Evolutionary conservation across 2,113 vertebrate species (phyloP).

Genomic region (Ammodytes marinus): DNA sequence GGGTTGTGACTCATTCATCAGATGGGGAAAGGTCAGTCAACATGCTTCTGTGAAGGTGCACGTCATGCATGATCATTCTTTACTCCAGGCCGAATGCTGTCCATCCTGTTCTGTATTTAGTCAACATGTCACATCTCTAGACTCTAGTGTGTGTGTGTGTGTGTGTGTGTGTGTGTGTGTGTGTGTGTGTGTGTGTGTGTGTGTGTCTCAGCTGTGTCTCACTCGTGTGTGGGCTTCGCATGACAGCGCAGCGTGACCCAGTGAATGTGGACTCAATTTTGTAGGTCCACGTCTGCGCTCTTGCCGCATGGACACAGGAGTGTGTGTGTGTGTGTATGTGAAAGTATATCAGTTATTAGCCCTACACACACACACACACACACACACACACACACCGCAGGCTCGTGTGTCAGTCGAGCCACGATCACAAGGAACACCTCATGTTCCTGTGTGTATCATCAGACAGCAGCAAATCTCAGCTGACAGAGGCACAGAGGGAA

Average conservation of each 20-base stretch:
- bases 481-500: slow-evolving; percentile 54
- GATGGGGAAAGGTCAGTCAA: slow-evolving; percentile 61
- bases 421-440: slow-evolving; percentile 48
- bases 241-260: slow-evolving; percentile 39
- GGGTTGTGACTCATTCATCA: slow-evolving; percentile 68
- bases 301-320: not conserved
- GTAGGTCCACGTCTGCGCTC: slow-evolving; percentile 23
- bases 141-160: slow-evolving; percentile 33
- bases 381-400: slow-evolving; percentile 12
- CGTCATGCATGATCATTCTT: slow-evolving; percentile 68
- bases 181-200: slow-evolving; percentile 41
- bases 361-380: slow-evolving; percentile 14
- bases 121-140: slow-evolving; percentile 74
- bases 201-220: slow-evolving; percentile 58
- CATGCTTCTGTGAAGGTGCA: slow-evolving; percentile 62
- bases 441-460: slow-evolving; percentile 47
- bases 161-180: slow-evolving; percentile 44
- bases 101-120: slow-evolving; percentile 68
- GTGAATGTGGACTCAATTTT: slow-evolving; percentile 40
- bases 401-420: slow-evolving; percentile 30
- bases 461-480: slow-evolving; percentile 65
- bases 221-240: slow-evolving; percentile 13
- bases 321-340: not conserved
- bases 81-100: slow-evolving; percentile 65
- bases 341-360: slow-evolving; percentile 10